Evolutionary conservation across 2,888 invertebrate species (phyloP).

Genomic region (Nomada fabriciana): DNA sequence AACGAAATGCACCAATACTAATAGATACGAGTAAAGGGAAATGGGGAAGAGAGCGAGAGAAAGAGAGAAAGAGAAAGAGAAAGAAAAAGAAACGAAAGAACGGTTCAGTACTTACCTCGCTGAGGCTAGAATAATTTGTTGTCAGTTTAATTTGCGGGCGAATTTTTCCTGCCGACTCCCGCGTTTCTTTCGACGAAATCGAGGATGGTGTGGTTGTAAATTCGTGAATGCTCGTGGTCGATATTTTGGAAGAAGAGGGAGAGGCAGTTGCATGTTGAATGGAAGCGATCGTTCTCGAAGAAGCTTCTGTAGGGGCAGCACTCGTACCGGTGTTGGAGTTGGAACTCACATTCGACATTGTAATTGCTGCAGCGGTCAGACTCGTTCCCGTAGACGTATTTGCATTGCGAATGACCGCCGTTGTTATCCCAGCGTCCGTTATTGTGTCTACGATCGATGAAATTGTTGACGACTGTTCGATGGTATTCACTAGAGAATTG

Average conservation of each 20-base stretch:
- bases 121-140: constrained; percentile 81
- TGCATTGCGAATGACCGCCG: neutral
- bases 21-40: no score
- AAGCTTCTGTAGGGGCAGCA: constrained; percentile 49
- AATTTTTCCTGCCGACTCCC: constrained; percentile 82
- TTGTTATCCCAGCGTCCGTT: neutral
- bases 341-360: neutral
- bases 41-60: no score
- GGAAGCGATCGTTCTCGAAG: constrained; percentile 58
- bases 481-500: neutral
- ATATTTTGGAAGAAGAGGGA: constrained; percentile 61
- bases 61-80: neutral
- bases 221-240: constrained; percentile 36
- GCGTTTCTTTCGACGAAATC: constrained; percentile 80
- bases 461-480: constrained; percentile 10
- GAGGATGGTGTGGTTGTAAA: constrained; percentile 68
- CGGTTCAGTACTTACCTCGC: constrained; percentile 78
- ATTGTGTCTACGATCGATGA: constrained; percentile 33
- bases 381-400: no score
- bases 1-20: no score
- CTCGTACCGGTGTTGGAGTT: constrained; percentile 27
- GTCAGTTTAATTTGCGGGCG: constrained; percentile 83
- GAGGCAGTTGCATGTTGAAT: constrained; percentile 20
- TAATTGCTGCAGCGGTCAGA: neutral
- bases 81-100: neutral